Evolutionary conservation across 2,113 vertebrate genomes (phyloP).

Genomic region (Festucalex cinctus): DNA sequence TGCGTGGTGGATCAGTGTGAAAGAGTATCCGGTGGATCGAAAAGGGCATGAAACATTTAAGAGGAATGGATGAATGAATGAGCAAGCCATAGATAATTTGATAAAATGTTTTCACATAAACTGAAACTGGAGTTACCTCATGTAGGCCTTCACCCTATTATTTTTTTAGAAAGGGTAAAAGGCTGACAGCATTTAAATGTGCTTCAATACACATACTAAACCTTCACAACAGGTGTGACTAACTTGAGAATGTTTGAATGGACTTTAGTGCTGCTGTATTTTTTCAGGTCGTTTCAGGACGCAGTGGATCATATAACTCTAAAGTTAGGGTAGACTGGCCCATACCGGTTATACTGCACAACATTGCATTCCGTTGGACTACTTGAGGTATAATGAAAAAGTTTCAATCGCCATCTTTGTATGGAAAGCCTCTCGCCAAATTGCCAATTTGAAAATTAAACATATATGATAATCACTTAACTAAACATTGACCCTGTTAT

Average conservation of each 20-base stretch:
- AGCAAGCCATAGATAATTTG: slow-evolving; percentile 31
- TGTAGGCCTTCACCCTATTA: not conserved
- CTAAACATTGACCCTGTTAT: slow-evolving; percentile 2
- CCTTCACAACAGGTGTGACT: slow-evolving; percentile 11
- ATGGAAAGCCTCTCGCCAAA: not conserved
- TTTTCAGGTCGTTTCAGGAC: slow-evolving; percentile 43
- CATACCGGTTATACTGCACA: slow-evolving; percentile 28
- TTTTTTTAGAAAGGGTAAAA: slow-evolving; percentile 3
- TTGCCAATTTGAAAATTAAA: slow-evolving; percentile 3
- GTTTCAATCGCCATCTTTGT: not conserved
- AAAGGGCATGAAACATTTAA: slow-evolving; percentile 73
- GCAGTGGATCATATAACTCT: slow-evolving; percentile 59
- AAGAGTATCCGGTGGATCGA: slow-evolving; percentile 67
- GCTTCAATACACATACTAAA: not conserved
- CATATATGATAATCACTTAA: not conserved
- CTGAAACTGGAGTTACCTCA: slow-evolving; percentile 11
- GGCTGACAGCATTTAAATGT: not conserved
- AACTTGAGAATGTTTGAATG: slow-evolving; percentile 5
- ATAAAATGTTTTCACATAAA: slow-evolving; percentile 46
- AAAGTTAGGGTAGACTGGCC: slow-evolving; percentile 51
- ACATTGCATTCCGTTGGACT: slow-evolving; percentile 30
- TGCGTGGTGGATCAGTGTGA: slow-evolving; percentile 59
- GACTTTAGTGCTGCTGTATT: slow-evolving; percentile 42
- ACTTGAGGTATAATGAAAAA: slow-evolving; percentile 14
- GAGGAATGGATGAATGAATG: slow-evolving; percentile 57